Conservation (phyloP, 64 coral and sea anemone genomes). For the Montipora efflorescens region DNA sequence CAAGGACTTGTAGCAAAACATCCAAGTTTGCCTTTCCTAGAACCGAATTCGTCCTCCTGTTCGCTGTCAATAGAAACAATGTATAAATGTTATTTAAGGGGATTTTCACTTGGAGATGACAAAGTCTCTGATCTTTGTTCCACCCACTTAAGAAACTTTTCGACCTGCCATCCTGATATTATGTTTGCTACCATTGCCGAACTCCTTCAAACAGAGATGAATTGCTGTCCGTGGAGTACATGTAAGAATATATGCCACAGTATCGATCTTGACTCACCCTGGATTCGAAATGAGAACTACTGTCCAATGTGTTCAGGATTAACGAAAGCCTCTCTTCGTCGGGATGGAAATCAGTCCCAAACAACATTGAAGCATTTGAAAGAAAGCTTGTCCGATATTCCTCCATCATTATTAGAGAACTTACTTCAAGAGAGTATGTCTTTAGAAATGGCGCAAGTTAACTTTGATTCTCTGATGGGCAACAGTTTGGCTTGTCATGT, state of each 20-base stretch:
- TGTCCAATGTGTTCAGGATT: constrained; percentile 6
- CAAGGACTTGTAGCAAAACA: constrained; percentile 12
- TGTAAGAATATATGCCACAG: neutral
- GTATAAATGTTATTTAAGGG: neutral
- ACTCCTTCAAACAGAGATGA: neutral
- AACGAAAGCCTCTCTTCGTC: neutral
- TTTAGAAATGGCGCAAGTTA: neutral
- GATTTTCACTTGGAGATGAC: neutral
- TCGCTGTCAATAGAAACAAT: neutral
- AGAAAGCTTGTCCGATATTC: constrained; percentile 8
- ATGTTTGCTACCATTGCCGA: constrained; percentile 2
- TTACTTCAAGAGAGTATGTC: constrained; percentile 29
- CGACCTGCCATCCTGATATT: constrained; percentile 3
- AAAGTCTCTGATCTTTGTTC: neutral
- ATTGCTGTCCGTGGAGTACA: neutral
- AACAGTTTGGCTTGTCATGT: constrained; percentile 22
- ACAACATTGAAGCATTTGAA: neutral
- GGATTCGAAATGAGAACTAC: neutral
- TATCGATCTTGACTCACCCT: neutral
- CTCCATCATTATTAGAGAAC: neutral
- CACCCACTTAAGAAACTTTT: constrained; percentile 1
- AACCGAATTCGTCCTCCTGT: neutral
- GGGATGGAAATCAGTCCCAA: neutral
- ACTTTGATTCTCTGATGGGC: constrained; percentile 18
- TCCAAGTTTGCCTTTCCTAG: constrained; percentile 19